Conservation (phyloP, 1,140 invertebrate species). For the Drosophila sproati region DNA sequence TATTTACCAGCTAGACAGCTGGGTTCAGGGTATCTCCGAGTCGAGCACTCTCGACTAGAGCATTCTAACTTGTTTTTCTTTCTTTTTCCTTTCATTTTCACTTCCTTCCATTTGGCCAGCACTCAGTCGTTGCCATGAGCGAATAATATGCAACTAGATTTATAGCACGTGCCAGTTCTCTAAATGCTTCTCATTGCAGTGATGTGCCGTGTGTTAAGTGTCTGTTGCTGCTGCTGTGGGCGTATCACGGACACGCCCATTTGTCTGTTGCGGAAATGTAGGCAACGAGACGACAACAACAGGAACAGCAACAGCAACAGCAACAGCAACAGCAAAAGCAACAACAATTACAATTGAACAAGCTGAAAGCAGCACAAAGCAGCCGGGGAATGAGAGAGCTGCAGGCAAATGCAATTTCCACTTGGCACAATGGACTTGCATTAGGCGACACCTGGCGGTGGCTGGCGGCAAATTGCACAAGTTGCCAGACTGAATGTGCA, state of each 20-base stretch:
- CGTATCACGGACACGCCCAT: slow-evolving; percentile 37
- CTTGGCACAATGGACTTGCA: slow-evolving; percentile 37
- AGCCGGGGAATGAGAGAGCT: slow-evolving; percentile 2
- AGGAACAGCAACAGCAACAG: slow-evolving; percentile 7
- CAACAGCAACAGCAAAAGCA: slow-evolving; percentile 1
- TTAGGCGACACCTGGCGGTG: slow-evolving; percentile 52
- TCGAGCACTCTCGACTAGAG: no score
- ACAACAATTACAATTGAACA: slow-evolving; percentile 18
- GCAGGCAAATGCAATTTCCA: slow-evolving; percentile 57
- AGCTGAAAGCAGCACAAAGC: background rate
- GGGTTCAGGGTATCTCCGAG: no score
- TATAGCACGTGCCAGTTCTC: slow-evolving; percentile 14
- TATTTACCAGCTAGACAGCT: no score
- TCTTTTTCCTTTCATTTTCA: background rate
- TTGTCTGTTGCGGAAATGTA: slow-evolving; percentile 74
- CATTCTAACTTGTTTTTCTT: no score
- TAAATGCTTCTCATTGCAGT: slow-evolving; percentile 5
- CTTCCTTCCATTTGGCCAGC: background rate
- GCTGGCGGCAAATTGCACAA: slow-evolving; percentile 46
- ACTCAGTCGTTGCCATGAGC: background rate
- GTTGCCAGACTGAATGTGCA: slow-evolving; percentile 34
- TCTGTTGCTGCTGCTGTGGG: slow-evolving; percentile 17
- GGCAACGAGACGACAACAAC: slow-evolving; percentile 35
- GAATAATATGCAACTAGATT: background rate
- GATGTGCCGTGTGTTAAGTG: slow-evolving; percentile 2